phyloP scores from a whole-genome alignment of 2,888 invertebrate species.

The Eristalis intricaria region DNA sequence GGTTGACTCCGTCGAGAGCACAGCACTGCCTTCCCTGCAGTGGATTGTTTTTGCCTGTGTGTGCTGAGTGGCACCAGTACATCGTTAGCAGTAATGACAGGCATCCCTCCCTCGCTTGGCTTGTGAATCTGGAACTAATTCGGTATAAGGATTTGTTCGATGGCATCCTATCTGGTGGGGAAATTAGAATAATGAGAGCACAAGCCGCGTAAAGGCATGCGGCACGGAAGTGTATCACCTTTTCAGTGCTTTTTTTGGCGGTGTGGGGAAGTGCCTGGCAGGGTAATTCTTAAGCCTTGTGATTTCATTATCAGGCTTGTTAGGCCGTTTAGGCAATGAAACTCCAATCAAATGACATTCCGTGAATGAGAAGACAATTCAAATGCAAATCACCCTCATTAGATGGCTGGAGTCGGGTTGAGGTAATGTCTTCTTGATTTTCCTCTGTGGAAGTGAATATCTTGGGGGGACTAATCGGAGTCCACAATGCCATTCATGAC shows the following conservation, averaged over 20 bases:
- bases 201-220: neutral
- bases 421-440: no score
- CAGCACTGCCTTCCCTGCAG: neutral
- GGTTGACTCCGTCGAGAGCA: neutral
- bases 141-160: neutral
- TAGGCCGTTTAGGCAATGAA: neutral
- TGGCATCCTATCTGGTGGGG: neutral
- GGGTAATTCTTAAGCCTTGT: neutral
- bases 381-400: neutral
- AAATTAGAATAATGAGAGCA: neutral
- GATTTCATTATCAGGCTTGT: neutral
- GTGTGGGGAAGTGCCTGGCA: neutral
- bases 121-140: neutral
- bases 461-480: no score
- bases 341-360: neutral
- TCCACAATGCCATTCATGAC: no score
- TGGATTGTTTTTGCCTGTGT: neutral
- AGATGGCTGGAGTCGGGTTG: neutral
- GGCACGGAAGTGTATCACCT: neutral
- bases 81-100: slow-evolving; percentile 2
- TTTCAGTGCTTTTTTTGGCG: neutral
- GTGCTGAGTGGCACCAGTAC: neutral
- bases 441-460: no score
- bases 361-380: neutral
- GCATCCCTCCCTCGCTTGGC: neutral